Evolutionary conservation across 2,888 invertebrate genomes (phyloP).

Genomic region (Tanytarsus gracilentus): DNA sequence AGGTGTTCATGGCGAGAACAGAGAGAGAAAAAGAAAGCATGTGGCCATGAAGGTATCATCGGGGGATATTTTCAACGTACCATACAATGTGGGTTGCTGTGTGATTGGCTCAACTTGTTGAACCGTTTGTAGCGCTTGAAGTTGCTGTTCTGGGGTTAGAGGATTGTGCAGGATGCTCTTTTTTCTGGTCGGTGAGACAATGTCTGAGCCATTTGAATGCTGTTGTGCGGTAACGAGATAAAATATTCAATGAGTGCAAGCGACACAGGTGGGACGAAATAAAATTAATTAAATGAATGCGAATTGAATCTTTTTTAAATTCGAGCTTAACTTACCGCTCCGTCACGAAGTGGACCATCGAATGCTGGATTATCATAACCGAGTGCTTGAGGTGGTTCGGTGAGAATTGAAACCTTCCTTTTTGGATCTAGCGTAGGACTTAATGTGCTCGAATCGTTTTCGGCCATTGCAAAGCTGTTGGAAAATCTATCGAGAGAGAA

Average conservation of each 20-base stretch:
- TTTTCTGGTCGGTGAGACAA: slow-evolving; percentile 61
- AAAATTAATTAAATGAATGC: slow-evolving; percentile 29
- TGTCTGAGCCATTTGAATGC: slow-evolving; percentile 51
- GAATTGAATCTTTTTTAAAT: slow-evolving; percentile 42
- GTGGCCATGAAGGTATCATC: too few species aligned
- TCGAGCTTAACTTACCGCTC: slow-evolving; percentile 35
- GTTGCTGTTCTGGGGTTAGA: slow-evolving; percentile 30
- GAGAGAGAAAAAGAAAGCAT: too few species aligned
- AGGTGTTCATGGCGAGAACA: too few species aligned
- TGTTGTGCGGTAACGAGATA: slow-evolving; percentile 34
- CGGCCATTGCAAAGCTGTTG: too few species aligned
- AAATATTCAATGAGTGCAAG: slow-evolving; percentile 30
- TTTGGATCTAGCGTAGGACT: slow-evolving; percentile 40
- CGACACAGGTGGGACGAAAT: slow-evolving; percentile 48
- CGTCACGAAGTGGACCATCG: slow-evolving; percentile 50
- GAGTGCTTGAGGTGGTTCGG: slow-evolving; percentile 45
- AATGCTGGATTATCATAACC: slow-evolving; percentile 58
- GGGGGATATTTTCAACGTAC: slow-evolving; percentile 24
- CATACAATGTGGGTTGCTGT: slow-evolving; percentile 15
- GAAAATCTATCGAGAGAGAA: too few species aligned
- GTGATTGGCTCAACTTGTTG: slow-evolving; percentile 3
- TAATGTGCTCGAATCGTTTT: background rate
- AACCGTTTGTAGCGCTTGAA: slow-evolving; percentile 42
- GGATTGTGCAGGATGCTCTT: slow-evolving; percentile 63
- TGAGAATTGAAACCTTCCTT: slow-evolving; percentile 55